Percentiles rank a stretch among this genome's conserved stretches.
phyloP scores from a whole-genome alignment of 1,140 invertebrate species.

The Caenorhabditis briggsae region DNA sequence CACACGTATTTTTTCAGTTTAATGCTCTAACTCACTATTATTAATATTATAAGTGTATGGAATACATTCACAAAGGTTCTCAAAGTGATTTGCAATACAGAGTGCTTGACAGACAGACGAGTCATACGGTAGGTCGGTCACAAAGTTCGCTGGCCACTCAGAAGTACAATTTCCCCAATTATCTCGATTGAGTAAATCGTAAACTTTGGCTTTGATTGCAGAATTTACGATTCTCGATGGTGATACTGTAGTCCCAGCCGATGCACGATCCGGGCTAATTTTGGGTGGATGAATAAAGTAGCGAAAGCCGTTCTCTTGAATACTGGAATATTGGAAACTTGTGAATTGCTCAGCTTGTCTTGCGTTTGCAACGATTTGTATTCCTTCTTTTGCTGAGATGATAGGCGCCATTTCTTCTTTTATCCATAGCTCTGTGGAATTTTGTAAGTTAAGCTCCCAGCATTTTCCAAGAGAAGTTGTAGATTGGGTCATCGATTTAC shows the following conservation, averaged over 20 bases:
- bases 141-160: not conserved
- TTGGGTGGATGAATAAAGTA: conserved; percentile 50
- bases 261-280: not conserved
- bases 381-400: conserved; percentile 6
- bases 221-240: conserved; percentile 34
- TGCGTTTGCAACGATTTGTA: conserved; percentile 54
- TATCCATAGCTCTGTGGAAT: conserved; percentile 21
- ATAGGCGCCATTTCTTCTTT: not conserved
- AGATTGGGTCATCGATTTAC: conserved; percentile 49
- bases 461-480: conserved; percentile 52
- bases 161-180: conserved; percentile 49
- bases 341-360: conserved; percentile 32
- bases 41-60: conserved; percentile 33
- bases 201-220: conserved; percentile 15
- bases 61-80: conserved; percentile 19
- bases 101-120: conserved; percentile 15
- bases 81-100: conserved; percentile 14
- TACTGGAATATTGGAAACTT: conserved; percentile 18
- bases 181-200: conserved; percentile 27
- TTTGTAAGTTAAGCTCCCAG: conserved; percentile 42
- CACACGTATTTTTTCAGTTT: no score
- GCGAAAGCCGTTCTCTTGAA: conserved; percentile 56
- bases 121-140: not conserved
- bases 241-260: not conserved
- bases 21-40: not conserved